A percentile compares a stretch with the other conserved stretches of the same genome.
Conservation (phyloP, 35 echinoderm and acorn worm genomes). For the Diadema setosum region DNA sequence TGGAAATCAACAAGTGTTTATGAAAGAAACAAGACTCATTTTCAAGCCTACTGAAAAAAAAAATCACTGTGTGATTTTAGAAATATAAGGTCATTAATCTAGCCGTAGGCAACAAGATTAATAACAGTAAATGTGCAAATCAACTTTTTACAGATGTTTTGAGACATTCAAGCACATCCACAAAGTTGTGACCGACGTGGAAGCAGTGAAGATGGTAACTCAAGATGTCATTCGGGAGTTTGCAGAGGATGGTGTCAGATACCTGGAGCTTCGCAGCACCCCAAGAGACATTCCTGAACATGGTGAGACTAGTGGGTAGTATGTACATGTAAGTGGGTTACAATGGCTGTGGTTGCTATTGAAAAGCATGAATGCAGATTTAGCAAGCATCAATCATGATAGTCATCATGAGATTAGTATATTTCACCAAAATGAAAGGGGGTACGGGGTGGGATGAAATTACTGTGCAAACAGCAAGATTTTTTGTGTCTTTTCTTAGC, state of each 20-base stretch:
- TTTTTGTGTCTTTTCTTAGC: too few relatives aligned
- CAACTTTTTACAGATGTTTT: constrained; percentile 56
- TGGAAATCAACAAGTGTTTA: neutral
- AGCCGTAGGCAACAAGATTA: neutral
- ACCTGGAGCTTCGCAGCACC: constrained; percentile 83
- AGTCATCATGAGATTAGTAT: too few relatives aligned
- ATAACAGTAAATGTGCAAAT: neutral
- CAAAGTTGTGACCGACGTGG: constrained; percentile 61
- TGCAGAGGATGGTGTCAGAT: constrained; percentile 79
- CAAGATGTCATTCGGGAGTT: constrained; percentile 92
- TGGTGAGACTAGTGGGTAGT: too few relatives aligned
- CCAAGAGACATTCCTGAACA: constrained; percentile 71
- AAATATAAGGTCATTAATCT: neutral
- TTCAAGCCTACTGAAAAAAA: neutral
- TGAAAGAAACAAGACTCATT: neutral
- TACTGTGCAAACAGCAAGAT: too few relatives aligned
- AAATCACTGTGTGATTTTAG: neutral
- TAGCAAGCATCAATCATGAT: too few relatives aligned
- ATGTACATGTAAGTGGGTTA: too few relatives aligned
- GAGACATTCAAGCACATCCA: constrained; percentile 84
- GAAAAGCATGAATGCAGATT: too few relatives aligned
- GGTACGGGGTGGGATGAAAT: too few relatives aligned
- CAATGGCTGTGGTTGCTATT: too few relatives aligned
- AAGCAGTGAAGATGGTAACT: constrained; percentile 87
- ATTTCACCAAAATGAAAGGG: too few relatives aligned